Evolutionary conservation across 2,888 invertebrate species (phyloP), one percentile per base, ranked within the genome.

Genomic region (Parnassius smintheus): DNA sequence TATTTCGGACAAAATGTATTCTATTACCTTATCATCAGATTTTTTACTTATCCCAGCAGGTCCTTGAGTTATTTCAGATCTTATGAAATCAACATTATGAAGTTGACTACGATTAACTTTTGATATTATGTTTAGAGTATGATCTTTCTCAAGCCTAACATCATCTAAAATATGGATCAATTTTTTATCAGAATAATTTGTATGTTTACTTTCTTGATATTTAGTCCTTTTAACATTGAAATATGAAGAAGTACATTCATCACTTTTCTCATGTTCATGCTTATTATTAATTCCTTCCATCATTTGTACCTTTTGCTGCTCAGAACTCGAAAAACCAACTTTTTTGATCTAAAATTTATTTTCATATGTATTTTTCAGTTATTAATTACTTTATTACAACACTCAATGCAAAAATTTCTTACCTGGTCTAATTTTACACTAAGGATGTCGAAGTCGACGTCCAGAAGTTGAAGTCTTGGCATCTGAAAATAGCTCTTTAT

Each of bases 81-180:
- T 69, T 66, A 87, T 87, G 25, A 70, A 66, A 61, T 76, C 68
- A 51, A 86, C 81, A 44, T 71, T 69, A 62, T 77, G 75, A 41
- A 88, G 70, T 25, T 75, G 68, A n/a, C 75, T 74, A 8, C 75
- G 72, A 60, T 85, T 78, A 0, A 85, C 70, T 68, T 80, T 81
- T 0, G 83, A 77, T 25, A 91, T 70, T 41, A 88, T 75, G 54
- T 81, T 74, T 51, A 75, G 73, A 18, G 81, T 75, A 58, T 85
- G 78, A 44, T 70, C 73, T 52, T 74, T 75, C 70, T 83, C 74
- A 44, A 91, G 71, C 56, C 79, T 77, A 2, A 88, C 68, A 68
- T 90, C 85, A 67, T 88, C 82, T 50, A 91, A 70, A 62, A 91
- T 86, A 65, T 88, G 82, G 35, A 91, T 88, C 11, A 90, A 71